Conservation (phyloP, 1,140 invertebrate species). For the Aphelenchoides avenae region DNA sequence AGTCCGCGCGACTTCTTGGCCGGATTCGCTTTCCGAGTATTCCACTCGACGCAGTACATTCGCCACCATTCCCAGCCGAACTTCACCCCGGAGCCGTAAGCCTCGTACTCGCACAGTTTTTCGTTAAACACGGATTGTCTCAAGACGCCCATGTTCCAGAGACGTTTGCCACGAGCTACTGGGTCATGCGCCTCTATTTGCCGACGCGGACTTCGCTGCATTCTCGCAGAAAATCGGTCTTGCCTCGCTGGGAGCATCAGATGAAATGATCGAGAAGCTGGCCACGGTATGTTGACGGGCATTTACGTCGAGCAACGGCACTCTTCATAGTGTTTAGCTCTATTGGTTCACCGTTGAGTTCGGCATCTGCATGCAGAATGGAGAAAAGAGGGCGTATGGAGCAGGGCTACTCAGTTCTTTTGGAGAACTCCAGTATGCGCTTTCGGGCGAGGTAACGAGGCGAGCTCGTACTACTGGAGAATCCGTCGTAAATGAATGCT, state of each 20-base stretch:
- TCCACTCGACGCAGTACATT: constrained; percentile 98
- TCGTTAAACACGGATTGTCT: too few relatives aligned
- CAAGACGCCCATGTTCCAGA: constrained; percentile 57
- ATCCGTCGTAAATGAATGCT: too few relatives aligned
- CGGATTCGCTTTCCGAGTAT: constrained; percentile 84
- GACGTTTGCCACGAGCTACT: constrained; percentile 94
- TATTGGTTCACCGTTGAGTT: constrained; percentile 99
- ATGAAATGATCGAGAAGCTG: constrained; percentile 92
- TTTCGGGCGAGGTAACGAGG: constrained; percentile 65
- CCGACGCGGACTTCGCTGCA: constrained; percentile 91
- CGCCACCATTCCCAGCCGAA: constrained; percentile 85
- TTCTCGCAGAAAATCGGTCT: constrained; percentile 95
- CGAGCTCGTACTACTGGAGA: too few relatives aligned
- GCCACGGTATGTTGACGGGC: constrained; percentile 74
- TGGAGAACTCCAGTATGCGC: constrained; percentile 83
- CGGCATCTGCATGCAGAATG: constrained; percentile 77
- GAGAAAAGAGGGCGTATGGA: constrained; percentile 85
- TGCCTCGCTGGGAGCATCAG: constrained; percentile 85
- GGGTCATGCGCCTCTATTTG: constrained; percentile 91
- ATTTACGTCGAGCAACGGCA: too few relatives aligned
- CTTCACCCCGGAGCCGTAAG: constrained; percentile 90
- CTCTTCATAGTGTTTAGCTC: too few relatives aligned
- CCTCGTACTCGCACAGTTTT: too few relatives aligned
- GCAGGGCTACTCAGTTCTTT: constrained; percentile 92
- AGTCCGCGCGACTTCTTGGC: constrained; percentile 96